Percentiles rank a stretch among this genome's conserved stretches.
Conservation (phyloP, 2,888 invertebrate genomes). For the Pseudoips prasinana region DNA sequence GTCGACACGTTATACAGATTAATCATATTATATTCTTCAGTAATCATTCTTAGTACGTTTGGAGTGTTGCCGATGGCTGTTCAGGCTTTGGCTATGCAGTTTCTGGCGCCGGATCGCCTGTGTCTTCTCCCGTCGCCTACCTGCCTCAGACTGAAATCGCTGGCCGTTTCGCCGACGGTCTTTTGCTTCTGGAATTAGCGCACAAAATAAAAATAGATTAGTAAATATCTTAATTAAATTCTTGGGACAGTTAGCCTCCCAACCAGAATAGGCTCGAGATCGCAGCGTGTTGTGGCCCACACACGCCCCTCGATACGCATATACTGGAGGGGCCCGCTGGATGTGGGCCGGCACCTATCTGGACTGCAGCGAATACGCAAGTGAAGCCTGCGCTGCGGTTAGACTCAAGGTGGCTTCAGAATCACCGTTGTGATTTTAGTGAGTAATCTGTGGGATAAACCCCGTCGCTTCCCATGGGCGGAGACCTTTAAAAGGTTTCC, state of each 20-base stretch:
- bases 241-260: not conserved
- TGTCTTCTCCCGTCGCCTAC: slow-evolving; percentile 49
- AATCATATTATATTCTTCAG: no score
- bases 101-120: slow-evolving; percentile 54
- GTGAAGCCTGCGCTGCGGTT: no score
- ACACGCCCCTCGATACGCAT: no score
- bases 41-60: slow-evolving; percentile 18
- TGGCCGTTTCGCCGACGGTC: slow-evolving; percentile 42
- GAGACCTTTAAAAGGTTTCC: no score
- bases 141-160: slow-evolving; percentile 38
- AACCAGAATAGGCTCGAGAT: not conserved
- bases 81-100: slow-evolving; percentile 55
- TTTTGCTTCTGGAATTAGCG: slow-evolving; percentile 18
- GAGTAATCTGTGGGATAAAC: no score
- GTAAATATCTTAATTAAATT: not conserved
- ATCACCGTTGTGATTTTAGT: no score
- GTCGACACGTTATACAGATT: no score
- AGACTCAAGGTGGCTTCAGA: no score
- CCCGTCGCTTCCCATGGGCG: no score
- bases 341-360: no score
- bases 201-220: not conserved
- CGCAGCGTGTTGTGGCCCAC: not conserved
- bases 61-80: slow-evolving; percentile 54
- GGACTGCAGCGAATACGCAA: no score
- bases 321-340: no score